Percentiles rank a stretch among this genome's conserved stretches.
These are phyloP conservation scores for Lysandra coridon DNA, from an alignment of 2,888 invertebrate genomes.

Conservation along the genomic window DNA sequence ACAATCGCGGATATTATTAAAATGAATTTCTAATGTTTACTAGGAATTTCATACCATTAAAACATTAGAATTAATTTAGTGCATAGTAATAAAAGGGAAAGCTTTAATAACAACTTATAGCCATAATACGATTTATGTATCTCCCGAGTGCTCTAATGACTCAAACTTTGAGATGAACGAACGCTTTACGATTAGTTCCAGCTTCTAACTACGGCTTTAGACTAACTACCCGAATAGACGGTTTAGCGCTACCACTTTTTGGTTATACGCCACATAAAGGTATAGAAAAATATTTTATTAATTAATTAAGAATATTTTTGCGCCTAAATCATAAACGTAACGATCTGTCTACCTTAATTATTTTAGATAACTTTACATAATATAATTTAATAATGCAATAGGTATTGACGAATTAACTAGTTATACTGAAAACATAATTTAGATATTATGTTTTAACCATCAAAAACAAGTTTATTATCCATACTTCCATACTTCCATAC, in stretches of 20 bases:
- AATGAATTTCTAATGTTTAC: not conserved
- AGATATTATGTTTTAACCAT: no score
- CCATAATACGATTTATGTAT: slow-evolving; percentile 40
- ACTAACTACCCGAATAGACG: not conserved
- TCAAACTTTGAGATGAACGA: slow-evolving; percentile 36
- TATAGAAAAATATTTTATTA: no score
- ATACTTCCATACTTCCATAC: no score
- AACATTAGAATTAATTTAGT: slow-evolving; percentile 25
- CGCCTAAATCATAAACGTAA: no score
- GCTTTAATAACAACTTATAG: slow-evolving; percentile 43
- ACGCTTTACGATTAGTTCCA: slow-evolving; percentile 30
- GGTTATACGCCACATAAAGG: not conserved
- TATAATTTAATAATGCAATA: no score
- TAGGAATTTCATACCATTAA: not conserved
- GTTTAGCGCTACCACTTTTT: not conserved
- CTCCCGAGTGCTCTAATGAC: slow-evolving; percentile 42
- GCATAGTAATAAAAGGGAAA: slow-evolving; percentile 36
- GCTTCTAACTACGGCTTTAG: not conserved
- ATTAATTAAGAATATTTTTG: no score
- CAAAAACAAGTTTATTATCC: no score
- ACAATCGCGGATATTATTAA: no score
- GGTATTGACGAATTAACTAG: no score
- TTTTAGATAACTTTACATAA: no score
- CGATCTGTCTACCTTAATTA: no score
- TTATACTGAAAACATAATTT: no score